Base-by-base conservation (phyloP, 2,888 invertebrate species). In the Cecidostiba fungosa region DNA sequence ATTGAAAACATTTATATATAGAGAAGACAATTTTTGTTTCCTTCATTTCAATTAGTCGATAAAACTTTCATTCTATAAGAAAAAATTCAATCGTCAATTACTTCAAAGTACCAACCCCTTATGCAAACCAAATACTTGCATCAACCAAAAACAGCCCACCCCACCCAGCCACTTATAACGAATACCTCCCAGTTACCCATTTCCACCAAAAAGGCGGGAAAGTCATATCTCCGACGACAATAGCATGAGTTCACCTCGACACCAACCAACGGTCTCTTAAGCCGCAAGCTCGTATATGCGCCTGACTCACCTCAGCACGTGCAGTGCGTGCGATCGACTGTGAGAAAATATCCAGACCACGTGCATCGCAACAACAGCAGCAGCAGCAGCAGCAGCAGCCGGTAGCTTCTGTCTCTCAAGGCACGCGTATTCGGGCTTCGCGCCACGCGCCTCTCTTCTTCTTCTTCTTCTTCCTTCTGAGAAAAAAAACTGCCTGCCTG, bases 371-470 rank as follows among this genome's bases (percentile, higher is more conserved):
- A 19, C 19, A n/a, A 23, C n/a, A 54, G 3, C 19, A 50, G 4
- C 14, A 19, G 19, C n/a, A n/a, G n/a, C 10, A 23, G 32, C 54
- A 29, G 39, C 26, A 4, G 50, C 50, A 43, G 73, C 74, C 36
- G 54, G 70, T 16, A 79, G 79, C 29, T 54, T 47, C 16, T 50
- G 26, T 23, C 86, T 84, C 79, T 87, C 72, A 87, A 78, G 87
- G 87, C 91, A 90, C 90, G 91, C 88, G 88, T 88, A 87, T 80
- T 73, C 74, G 86, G 50, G 77, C 78, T 85, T 82, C 82, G 85
- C 50, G 90, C 90, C 91, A 90, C 91, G 91, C 90, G 91, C 89
- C 90, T 82, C 90, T 82, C 74, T 70, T 89, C 88, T 77, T 88
- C 84, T 39, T 91, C 81, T 90, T 82, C 74, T 70, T 89, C 88